Evolutionary conservation across 2,113 vertebrate species (phyloP), one percentile per base, ranked within the genome.

Genomic region (Gallinago jamesoni): DNA sequence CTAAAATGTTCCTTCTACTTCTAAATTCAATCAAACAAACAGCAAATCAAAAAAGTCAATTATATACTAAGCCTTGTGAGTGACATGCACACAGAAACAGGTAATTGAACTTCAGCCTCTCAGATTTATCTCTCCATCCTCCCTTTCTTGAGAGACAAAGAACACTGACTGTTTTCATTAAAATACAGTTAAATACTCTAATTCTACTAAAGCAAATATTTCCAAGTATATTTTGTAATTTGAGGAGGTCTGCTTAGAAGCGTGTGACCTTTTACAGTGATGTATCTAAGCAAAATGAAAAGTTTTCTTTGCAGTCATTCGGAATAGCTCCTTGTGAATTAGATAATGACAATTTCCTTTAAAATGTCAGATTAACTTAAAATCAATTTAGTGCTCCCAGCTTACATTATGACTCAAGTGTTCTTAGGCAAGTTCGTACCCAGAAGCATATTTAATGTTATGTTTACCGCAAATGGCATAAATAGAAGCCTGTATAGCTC

Each of bases 351-450:
- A 94, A 95, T 95, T 96, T 93, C 84, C 83, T 94, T 95, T 84
- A 95, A 96, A 97, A 97, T 92, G 93, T 95, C 96, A 94, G 83
- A 85, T 94, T 92, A 95, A 89, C 56, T 97, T 95, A 97, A 74
- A 92, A 96, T 97, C 95, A 95, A 85, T 95, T 93, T 93, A 90
- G 45, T 76, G 62, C 48, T 87, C 79, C 59, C 80, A 84, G 67
- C 55, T 68, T 91, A 73, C 63, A 43, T 93, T 95, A 50, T 83
- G 85, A 91, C n/a, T 96, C 55, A 84, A 90, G 69, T 59, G 47
- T 95, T 93, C 69, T 67, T 28, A 56, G 60, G 31, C 77, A 89
- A 92, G 56, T 93, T 94, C 87, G 76, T 90, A 68, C 81, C 70
- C 60, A 94, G 57, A 84, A 93, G 72, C 66, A 52, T 70, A 94